phyloP scores from a whole-genome alignment of 1,140 invertebrate species.

The Oreohelix idahoensis region DNA sequence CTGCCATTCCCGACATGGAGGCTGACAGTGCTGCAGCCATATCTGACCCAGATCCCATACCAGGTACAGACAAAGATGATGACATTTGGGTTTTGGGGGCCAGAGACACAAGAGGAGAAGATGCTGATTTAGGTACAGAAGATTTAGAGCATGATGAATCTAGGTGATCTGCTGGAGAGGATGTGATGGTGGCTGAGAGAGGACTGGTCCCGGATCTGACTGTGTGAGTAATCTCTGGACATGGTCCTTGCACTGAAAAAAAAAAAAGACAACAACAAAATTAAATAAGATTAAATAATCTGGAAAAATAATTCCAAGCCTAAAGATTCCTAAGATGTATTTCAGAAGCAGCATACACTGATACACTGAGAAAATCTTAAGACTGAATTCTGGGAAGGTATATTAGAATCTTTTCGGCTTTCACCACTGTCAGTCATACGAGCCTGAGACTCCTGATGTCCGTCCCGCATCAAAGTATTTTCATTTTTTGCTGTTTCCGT shows the following conservation, averaged over 20 bases:
- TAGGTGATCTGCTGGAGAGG: background rate
- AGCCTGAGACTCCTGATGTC: too few species aligned
- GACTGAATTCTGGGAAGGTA: too few species aligned
- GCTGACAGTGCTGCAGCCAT: slow-evolving; percentile 16
- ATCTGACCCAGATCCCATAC: slow-evolving; percentile 3
- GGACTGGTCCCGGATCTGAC: slow-evolving; percentile 11
- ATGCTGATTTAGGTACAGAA: slow-evolving; percentile 30
- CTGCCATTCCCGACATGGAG: slow-evolving; percentile 8
- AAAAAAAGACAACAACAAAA: too few species aligned
- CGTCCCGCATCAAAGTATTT: too few species aligned
- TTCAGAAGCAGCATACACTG: too few species aligned
- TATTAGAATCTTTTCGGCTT: too few species aligned
- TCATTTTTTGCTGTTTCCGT: too few species aligned
- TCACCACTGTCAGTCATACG: too few species aligned
- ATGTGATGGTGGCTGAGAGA: background rate
- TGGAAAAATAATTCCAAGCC: too few species aligned
- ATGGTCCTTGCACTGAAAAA: background rate
- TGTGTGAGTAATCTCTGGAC: background rate
- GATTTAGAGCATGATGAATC: background rate
- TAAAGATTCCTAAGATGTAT: too few species aligned
- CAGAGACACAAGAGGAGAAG: slow-evolving; percentile 22
- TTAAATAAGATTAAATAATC: too few species aligned
- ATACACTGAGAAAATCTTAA: too few species aligned
- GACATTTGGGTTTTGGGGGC: background rate
- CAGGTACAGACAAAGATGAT: slow-evolving; percentile 1